These are phyloP conservation scores for Numenius phaeopus DNA, from an alignment of 2,797 vertebrate genomes.

Conservation along the genomic window DNA sequence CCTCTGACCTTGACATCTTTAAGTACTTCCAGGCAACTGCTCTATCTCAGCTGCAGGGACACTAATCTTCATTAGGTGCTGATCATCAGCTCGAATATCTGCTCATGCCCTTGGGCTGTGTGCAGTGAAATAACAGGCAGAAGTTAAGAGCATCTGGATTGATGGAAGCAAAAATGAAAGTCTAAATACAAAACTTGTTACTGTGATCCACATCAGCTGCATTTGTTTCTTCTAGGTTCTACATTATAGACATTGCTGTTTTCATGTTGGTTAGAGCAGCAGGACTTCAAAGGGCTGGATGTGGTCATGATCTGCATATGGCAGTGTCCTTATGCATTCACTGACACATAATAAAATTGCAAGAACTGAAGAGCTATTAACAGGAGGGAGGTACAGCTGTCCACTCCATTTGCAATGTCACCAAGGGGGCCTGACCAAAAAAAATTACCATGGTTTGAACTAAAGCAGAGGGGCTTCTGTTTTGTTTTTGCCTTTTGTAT, in stretches of 20 bases:
- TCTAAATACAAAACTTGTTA: not conserved
- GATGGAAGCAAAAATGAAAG: not conserved
- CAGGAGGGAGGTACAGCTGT: not conserved
- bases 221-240: not conserved
- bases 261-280: not conserved
- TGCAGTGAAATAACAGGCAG: not conserved
- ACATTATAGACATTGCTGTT: not conserved
- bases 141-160: not conserved
- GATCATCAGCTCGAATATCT: not conserved
- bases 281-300: not conserved
- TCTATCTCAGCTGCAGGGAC: not conserved
- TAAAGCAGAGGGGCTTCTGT: not conserved
- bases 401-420: not conserved
- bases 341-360: not conserved
- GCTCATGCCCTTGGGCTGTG: not conserved
- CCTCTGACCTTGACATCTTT: not conserved
- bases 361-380: not conserved
- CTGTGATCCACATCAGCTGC: not conserved
- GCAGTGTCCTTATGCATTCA: not conserved
- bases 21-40: not conserved
- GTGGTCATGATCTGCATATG: not conserved
- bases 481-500: not conserved
- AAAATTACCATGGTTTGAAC: not conserved
- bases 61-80: not conserved
- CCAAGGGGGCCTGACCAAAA: not conserved